These are phyloP conservation scores for Tineola bisselliella DNA, from an alignment of 2,888 invertebrate genomes.

Conservation along the genomic window DNA sequence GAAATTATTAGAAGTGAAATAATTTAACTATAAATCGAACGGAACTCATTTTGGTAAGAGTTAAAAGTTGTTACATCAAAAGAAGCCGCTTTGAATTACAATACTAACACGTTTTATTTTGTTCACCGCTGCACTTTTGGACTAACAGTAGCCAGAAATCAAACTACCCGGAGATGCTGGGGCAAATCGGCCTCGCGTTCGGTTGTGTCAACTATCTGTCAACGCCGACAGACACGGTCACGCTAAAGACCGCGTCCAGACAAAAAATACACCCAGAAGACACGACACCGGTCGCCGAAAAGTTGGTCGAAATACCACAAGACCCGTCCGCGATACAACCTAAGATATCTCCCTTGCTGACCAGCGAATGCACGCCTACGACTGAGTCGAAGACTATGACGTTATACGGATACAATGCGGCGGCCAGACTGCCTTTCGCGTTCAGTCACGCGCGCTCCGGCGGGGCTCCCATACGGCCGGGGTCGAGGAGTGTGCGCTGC, in stretches of 20 bases:
- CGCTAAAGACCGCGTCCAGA: conserved; percentile 30
- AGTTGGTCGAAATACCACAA: conserved; percentile 40
- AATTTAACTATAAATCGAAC: too few relatives aligned
- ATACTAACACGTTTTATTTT: conserved; percentile 26
- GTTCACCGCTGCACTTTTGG: conserved; percentile 35
- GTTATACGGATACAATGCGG: conserved; percentile 40
- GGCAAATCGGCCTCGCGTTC: conserved; percentile 62
- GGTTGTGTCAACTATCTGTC: conserved; percentile 63
- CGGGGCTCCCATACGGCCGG: conserved; percentile 21
- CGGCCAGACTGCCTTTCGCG: conserved; percentile 56
- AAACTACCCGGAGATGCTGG: conserved; percentile 65
- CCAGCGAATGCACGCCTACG: conserved; percentile 46
- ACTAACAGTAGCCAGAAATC: conserved; percentile 57
- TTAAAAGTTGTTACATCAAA: conserved; percentile 18
- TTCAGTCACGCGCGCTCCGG: conserved; percentile 44
- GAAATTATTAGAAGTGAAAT: too few relatives aligned
- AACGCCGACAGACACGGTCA: conserved; percentile 34
- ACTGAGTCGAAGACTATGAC: conserved; percentile 56
- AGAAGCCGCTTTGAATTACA: background rate
- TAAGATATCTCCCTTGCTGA: conserved; percentile 55
- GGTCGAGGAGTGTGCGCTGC: conserved; percentile 20
- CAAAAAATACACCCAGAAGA: conserved; percentile 58
- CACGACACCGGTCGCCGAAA: conserved; percentile 41
- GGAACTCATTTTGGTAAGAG: too few relatives aligned
- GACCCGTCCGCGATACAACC: conserved; percentile 48